Conservation (phyloP, 2,888 invertebrate species). For the Catocala fraxini region DNA sequence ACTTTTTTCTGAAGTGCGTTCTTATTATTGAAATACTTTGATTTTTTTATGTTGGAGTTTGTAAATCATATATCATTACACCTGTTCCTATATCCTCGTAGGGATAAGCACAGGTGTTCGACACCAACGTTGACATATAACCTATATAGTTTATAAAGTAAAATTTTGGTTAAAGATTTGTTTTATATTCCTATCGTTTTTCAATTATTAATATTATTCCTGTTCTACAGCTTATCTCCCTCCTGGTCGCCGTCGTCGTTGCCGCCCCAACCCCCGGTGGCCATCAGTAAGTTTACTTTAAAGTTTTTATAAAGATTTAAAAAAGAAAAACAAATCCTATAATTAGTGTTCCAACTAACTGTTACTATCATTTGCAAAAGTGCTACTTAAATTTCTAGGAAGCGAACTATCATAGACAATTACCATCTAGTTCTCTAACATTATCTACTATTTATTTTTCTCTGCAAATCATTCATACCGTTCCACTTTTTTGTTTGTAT, state of each 20-base stretch:
- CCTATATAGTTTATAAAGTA: no score
- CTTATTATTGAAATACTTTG: background rate
- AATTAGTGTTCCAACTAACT: no score
- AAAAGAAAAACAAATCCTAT: background rate
- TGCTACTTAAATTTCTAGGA: background rate
- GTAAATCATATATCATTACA: background rate
- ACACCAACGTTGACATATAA: no score
- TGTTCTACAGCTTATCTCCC: slow-evolving; percentile 72
- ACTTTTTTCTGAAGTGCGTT: background rate
- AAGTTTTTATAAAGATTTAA: background rate
- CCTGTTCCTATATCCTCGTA: background rate
- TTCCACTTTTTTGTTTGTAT: background rate
- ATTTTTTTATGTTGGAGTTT: background rate
- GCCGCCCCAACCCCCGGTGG: slow-evolving; percentile 78
- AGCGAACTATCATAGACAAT: background rate
- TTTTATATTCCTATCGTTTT: background rate
- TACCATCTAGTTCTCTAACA: slow-evolving; percentile 1
- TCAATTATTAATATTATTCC: slow-evolving; percentile 12
- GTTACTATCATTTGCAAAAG: no score
- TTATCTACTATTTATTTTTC: background rate
- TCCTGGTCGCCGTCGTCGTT: slow-evolving; percentile 70
- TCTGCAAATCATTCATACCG: no score
- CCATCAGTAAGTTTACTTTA: slow-evolving; percentile 69
- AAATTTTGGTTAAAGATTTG: background rate
- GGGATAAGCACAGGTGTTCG: background rate